Evolutionary conservation across 2,113 vertebrate genomes (phyloP).

Genomic region (Paradoxurus hermaphroditus): DNA sequence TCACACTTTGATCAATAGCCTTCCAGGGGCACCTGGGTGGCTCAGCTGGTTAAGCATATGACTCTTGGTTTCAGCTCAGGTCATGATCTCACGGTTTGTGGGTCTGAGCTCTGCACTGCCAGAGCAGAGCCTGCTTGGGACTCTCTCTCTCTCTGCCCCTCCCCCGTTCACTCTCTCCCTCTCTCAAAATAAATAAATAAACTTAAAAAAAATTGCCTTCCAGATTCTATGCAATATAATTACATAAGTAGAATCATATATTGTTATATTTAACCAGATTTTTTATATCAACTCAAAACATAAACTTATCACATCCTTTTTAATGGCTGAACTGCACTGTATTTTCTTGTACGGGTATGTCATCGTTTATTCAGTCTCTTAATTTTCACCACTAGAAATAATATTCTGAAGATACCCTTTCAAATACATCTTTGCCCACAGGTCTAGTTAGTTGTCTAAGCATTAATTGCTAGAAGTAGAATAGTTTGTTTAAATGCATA

Average conservation of each 20-base stretch:
- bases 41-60: too few species aligned
- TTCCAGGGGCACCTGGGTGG: not conserved
- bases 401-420: not conserved
- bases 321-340: not conserved
- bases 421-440: not conserved
- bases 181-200: too few species aligned
- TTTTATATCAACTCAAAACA: not conserved
- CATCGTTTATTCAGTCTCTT: not conserved
- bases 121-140: too few species aligned
- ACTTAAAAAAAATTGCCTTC: not conserved
- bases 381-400: not conserved
- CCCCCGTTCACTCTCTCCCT: too few species aligned
- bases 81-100: too few species aligned
- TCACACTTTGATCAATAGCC: not conserved
- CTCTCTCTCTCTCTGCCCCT: too few species aligned
- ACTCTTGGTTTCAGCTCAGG: too few species aligned
- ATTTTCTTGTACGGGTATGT: not conserved
- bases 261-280: not conserved
- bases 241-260: not conserved
- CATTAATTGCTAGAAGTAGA: not conserved
- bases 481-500: not conserved
- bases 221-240: not conserved
- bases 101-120: too few species aligned
- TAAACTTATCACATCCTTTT: not conserved
- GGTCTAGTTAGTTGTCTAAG: conserved; percentile 20